Percentiles rank a stretch among this genome's conserved stretches.
These are phyloP conservation scores for Sceloporus tristichus DNA, from an alignment of 2,113 vertebrate species.

Conservation along the genomic window DNA sequence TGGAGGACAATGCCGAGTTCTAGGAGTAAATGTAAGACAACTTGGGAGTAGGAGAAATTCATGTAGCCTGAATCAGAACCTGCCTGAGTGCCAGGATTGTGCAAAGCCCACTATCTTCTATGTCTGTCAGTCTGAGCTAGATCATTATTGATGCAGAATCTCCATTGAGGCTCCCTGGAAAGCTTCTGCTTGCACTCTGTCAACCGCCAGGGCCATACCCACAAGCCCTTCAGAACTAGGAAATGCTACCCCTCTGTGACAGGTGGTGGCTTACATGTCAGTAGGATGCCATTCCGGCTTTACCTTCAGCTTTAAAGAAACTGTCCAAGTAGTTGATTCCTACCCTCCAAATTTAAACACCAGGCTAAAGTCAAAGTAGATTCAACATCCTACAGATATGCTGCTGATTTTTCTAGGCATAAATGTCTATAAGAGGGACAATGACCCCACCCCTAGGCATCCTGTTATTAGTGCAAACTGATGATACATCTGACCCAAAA, in stretches of 20 bases:
- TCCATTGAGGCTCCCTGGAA: not conserved
- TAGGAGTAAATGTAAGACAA: not conserved
- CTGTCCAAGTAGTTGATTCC: too few species aligned
- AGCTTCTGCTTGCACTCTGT: not conserved
- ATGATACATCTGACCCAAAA: too few species aligned
- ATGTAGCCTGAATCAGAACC: not conserved
- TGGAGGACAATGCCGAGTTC: too few species aligned
- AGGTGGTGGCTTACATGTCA: too few species aligned
- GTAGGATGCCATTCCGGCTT: too few species aligned
- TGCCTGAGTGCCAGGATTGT: not conserved
- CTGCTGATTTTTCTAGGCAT: too few species aligned
- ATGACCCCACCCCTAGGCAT: not conserved
- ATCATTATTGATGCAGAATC: not conserved
- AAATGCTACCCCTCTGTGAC: too few species aligned
- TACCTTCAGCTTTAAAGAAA: too few species aligned
- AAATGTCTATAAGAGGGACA: not conserved
- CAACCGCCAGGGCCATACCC: not conserved
- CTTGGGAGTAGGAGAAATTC: not conserved
- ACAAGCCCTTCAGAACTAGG: not conserved
- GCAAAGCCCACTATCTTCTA: not conserved
- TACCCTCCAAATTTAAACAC: too few species aligned
- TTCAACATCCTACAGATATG: too few species aligned
- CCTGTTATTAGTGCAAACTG: not conserved
- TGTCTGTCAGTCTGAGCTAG: not conserved
- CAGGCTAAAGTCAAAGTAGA: too few species aligned